Base-by-base conservation (phyloP, 2,113 vertebrate genomes). In the Platysternon megacephalum region DNA sequence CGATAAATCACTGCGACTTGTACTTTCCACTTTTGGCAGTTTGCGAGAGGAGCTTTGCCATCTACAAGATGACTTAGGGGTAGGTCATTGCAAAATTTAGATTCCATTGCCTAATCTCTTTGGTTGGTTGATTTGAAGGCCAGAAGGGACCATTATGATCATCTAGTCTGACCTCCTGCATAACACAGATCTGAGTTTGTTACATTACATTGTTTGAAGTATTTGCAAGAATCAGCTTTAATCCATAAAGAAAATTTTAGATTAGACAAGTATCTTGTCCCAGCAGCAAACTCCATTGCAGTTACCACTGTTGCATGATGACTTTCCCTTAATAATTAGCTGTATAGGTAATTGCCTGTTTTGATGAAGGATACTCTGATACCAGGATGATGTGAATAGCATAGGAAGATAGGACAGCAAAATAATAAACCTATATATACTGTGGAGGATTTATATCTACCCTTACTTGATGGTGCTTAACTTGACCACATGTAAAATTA, bases 11-110 rank as follows among this genome's bases (percentile, higher is more conserved):
- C 97, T 99, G 98, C 98, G 98, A 52, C 98, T 99, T 22, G 99
- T 99, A 92, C 98, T 99, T 74, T 98, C 99, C 92, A 99, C 99
- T 19, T 99, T 99, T 98, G 99, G 97, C 97, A 99, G 98, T 5
- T 97, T 99, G 85, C 98, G 99, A 14, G 99, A 99, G 91, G 99
- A 99, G 81, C 99, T 99, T 4, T 94, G 98, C 90, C 99, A 99
- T 84, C 98, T 99, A 98, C 99, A 99, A 72, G 98, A 99, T 13
- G 99, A 99, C 95, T 88, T 99, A 88, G 98, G 98, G 98, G 99
- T 99, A 95, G 98, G 98, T 26, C 3, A 0, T 1, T 28, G 0
- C 0, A 48, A 46, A 51, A 32, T 12, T 80, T 81, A 79, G 32
- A 21, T 42, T 68, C 83, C 93, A 1, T n/a, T 56, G 35, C 35